These are phyloP conservation scores for Rhyacophila evoluta DNA, from an alignment of 2,888 invertebrate species.

Conservation along the genomic window DNA sequence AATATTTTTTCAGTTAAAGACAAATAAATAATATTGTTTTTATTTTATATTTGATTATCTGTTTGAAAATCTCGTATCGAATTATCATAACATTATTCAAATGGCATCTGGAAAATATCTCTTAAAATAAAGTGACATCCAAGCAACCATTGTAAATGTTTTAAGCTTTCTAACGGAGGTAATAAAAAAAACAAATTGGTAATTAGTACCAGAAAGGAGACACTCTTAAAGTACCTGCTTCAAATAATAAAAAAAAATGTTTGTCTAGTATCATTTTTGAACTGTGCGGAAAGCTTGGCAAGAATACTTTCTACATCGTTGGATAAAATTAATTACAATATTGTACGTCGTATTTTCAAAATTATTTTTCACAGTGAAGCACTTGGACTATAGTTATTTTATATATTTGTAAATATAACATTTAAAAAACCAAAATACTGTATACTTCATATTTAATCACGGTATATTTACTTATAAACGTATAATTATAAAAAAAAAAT, in stretches of 20 bases:
- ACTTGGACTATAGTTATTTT: no score
- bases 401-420: no score
- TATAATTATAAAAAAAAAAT: no score
- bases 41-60: no score
- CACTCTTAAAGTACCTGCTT: not conserved
- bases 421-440: no score
- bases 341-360: not conserved
- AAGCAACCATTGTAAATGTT: not conserved
- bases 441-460: no score
- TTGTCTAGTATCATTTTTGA: not conserved
- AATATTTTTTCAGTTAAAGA: no score
- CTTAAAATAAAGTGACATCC: not conserved
- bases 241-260: conserved; percentile 13
- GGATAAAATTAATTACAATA: not conserved
- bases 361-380: no score
- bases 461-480: no score
- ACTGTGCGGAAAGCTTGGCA: not conserved
- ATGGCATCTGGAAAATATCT: not conserved
- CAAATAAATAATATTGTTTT: no score
- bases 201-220: conserved; percentile 9
- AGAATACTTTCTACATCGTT: not conserved
- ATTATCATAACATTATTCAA: not conserved
- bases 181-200: conserved; percentile 19
- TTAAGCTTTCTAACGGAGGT: not conserved
- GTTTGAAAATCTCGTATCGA: no score